A percentile compares a stretch with the other conserved stretches of the same genome.
These are phyloP conservation scores for Scaptomyza flava DNA, from an alignment of 2,888 invertebrate species.

Conservation along the genomic window DNA sequence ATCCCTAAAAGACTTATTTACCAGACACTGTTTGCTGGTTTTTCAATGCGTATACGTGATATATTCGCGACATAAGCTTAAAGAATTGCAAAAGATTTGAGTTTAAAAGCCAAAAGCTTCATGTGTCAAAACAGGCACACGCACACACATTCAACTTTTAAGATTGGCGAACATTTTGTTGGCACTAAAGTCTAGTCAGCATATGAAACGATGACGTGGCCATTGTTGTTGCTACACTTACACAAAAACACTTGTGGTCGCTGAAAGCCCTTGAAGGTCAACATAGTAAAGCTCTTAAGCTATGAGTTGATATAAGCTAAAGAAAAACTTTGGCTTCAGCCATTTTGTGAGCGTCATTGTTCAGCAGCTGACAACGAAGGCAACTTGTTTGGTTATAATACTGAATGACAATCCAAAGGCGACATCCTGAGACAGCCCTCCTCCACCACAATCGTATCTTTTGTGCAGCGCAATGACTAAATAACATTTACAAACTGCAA, in stretches of 20 bases:
- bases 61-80: slow-evolving; percentile 14
- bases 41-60: slow-evolving; percentile 55
- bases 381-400: slow-evolving; percentile 48
- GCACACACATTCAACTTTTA: slow-evolving; percentile 4
- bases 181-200: slow-evolving; percentile 38
- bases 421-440: background rate
- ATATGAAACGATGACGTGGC: slow-evolving; percentile 58
- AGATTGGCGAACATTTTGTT: slow-evolving; percentile 29
- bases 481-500: slow-evolving; percentile 37
- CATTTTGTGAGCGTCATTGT: slow-evolving; percentile 52
- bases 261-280: slow-evolving; percentile 51
- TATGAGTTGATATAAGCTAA: slow-evolving; percentile 26
- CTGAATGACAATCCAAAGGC: slow-evolving; percentile 18
- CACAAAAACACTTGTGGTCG: slow-evolving; percentile 6
- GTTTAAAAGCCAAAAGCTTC: slow-evolving; percentile 24
- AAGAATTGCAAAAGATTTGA: slow-evolving; percentile 47
- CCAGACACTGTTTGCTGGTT: slow-evolving; percentile 4
- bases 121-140: slow-evolving; percentile 12
- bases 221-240: slow-evolving; percentile 16
- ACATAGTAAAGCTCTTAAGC: slow-evolving; percentile 29
- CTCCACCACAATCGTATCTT: background rate
- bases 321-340: slow-evolving; percentile 19
- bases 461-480: slow-evolving; percentile 46
- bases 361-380: slow-evolving; percentile 13
- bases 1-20: slow-evolving; percentile 12